These are phyloP conservation scores for Odontamblyopus rebecca DNA, from an alignment of 2,797 vertebrate species.

Conservation along the genomic window DNA sequence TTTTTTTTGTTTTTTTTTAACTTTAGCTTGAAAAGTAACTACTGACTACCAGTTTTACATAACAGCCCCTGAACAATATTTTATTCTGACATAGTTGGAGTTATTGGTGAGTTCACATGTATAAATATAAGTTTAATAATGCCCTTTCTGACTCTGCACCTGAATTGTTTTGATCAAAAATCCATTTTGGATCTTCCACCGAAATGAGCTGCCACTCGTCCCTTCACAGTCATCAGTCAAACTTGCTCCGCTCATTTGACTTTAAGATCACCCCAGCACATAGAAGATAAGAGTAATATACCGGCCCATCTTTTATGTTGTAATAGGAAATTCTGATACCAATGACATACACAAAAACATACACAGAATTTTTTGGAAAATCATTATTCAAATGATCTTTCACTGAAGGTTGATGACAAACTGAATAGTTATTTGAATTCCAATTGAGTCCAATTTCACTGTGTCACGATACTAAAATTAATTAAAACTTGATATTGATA, in stretches of 20 bases:
- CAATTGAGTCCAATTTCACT: too few relatives aligned
- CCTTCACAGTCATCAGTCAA: constrained; percentile 41
- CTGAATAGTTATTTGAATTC: too few relatives aligned
- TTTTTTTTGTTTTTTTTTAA: too few relatives aligned
- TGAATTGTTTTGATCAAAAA: constrained; percentile 16
- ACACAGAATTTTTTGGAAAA: too few relatives aligned
- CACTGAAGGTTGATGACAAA: too few relatives aligned
- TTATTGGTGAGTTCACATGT: not conserved
- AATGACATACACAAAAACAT: not conserved
- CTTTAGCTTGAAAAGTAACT: too few relatives aligned
- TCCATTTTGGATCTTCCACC: constrained; percentile 30
- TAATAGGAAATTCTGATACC: not conserved
- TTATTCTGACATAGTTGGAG: not conserved
- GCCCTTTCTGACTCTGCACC: constrained; percentile 44
- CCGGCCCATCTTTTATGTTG: not conserved
- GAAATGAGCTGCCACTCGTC: constrained; percentile 34
- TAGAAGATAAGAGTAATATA: constrained; percentile 6
- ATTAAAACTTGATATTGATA: too few relatives aligned
- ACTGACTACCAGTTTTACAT: not conserved
- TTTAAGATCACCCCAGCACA: constrained; percentile 26
- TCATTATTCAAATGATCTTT: too few relatives aligned
- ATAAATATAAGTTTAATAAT: constrained; percentile 15
- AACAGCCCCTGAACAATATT: not conserved
- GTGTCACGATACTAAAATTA: too few relatives aligned
- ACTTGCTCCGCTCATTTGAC: constrained; percentile 48